phyloP scores from a whole-genome alignment of 37 sponge, comb jelly and placozoan species.

The Mnemiopsis leidyi region DNA sequence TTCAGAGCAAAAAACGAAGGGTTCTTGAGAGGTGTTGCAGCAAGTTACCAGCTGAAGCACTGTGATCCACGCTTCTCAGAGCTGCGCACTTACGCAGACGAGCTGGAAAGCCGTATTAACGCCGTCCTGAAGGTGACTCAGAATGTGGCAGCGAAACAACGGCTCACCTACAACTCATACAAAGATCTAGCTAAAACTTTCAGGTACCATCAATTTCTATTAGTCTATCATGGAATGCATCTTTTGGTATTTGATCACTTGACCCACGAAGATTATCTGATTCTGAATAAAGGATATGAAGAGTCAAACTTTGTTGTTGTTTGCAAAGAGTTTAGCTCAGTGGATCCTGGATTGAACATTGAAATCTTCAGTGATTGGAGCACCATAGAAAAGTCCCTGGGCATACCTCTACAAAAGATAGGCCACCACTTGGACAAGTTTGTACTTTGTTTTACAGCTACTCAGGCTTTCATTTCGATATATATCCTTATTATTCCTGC shows the following conservation, averaged over 20 bases:
- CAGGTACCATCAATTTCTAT: too few species aligned
- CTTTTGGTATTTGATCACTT: too few species aligned
- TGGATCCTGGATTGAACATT: too few species aligned
- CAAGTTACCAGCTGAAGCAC: conserved; percentile 63
- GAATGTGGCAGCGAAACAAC: conserved; percentile 5
- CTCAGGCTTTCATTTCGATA: not conserved
- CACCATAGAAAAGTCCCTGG: not conserved
- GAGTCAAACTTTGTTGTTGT: too few species aligned
- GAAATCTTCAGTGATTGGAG: conserved; percentile 48
- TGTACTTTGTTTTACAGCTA: not conserved
- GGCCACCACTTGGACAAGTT: conserved; percentile 58
- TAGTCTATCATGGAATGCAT: too few species aligned
- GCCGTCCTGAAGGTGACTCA: conserved; percentile 48
- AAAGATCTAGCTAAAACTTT: conserved; percentile 44
- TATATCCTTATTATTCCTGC: not conserved
- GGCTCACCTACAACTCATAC: conserved; percentile 1
- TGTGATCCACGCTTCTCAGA: conserved; percentile 49
- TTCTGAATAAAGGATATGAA: too few species aligned
- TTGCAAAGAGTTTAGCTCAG: too few species aligned
- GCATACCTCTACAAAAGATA: conserved; percentile 34
- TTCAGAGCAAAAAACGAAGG: conserved; percentile 61
- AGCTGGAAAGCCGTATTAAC: conserved; percentile 1
- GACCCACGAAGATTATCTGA: too few species aligned
- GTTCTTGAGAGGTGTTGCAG: not conserved
- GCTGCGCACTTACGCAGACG: conserved; percentile 46